Percentiles rank a stretch among this genome's conserved stretches.
These are phyloP conservation scores for Camponotus fellah DNA, from an alignment of 2,888 invertebrate species.

Conservation along the genomic window DNA sequence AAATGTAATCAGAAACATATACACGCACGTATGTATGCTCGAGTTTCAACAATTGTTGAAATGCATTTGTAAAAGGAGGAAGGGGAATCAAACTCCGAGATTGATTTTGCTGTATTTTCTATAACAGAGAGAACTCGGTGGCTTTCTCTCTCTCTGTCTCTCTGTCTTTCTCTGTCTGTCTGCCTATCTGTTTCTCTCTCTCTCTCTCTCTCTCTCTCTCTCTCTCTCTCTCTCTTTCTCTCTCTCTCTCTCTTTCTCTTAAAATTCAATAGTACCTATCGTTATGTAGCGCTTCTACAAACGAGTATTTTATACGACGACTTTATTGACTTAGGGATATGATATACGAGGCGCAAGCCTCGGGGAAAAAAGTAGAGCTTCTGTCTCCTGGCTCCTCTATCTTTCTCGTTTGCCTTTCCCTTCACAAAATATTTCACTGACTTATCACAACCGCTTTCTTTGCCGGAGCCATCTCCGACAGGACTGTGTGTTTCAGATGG, in stretches of 20 bases:
- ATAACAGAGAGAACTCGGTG: constrained; percentile 18
- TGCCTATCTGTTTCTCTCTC: too few species aligned
- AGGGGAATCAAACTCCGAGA: not conserved
- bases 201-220: too few species aligned
- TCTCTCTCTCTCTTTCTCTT: not conserved
- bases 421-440: constrained; percentile 63
- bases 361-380: constrained; percentile 36
- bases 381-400: constrained; percentile 11
- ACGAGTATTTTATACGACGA: constrained; percentile 68
- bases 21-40: not conserved
- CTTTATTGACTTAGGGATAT: constrained; percentile 70
- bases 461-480: constrained; percentile 56
- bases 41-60: not conserved
- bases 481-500: constrained; percentile 64
- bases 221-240: too few species aligned
- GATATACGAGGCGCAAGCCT: constrained; percentile 60
- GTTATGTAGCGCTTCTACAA: constrained; percentile 65
- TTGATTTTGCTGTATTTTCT: constrained; percentile 3
- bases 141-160: not conserved
- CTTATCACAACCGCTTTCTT: constrained; percentile 67
- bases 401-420: not conserved
- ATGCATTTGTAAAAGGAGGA: not conserved
- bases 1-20: not conserved
- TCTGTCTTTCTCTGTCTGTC: too few species aligned
- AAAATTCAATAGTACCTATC: constrained; percentile 60